phyloP scores from a whole-genome alignment of 2,797 vertebrate genomes.

The Australoheros facetus region DNA sequence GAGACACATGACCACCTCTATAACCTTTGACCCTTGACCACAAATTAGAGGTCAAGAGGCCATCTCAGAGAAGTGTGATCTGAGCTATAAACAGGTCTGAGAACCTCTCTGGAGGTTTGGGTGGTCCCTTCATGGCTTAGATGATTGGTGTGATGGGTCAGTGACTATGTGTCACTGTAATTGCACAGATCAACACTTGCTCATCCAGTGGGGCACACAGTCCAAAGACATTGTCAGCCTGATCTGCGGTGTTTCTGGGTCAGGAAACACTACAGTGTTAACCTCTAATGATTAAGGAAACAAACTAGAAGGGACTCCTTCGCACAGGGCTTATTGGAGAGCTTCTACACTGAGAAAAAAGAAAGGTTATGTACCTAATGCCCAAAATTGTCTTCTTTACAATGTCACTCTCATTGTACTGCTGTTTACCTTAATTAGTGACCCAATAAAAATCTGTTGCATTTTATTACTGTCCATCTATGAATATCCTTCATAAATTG shows the following conservation, averaged over 20 bases:
- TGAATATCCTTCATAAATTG: conserved; percentile 32
- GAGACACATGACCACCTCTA: conserved; percentile 74
- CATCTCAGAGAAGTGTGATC: conserved; percentile 63
- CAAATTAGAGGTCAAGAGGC: conserved; percentile 67
- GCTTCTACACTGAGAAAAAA: conserved; percentile 47
- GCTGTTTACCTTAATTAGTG: conserved; percentile 74
- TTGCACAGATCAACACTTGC: conserved; percentile 79
- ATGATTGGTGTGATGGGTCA: conserved; percentile 69
- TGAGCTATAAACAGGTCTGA: conserved; percentile 59
- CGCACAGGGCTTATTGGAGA: conserved; percentile 59
- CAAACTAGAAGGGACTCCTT: conserved; percentile 60
- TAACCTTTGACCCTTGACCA: conserved; percentile 53
- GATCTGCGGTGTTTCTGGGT: conserved; percentile 71
- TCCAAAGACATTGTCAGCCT: conserved; percentile 59
- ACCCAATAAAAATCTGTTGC: conserved; percentile 76
- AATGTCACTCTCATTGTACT: conserved; percentile 68
- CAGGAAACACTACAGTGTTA: conserved; percentile 57
- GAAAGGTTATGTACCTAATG: conserved; percentile 37
- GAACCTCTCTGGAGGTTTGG: conserved; percentile 67
- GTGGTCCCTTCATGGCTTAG: conserved; percentile 66
- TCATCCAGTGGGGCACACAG: conserved; percentile 56
- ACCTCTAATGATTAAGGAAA: conserved; percentile 68
- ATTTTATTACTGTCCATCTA: conserved; percentile 66
- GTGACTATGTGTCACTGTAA: conserved; percentile 72
- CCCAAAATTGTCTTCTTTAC: conserved; percentile 49